Evolutionary conservation across 1,140 invertebrate species (phyloP).

Genomic region (Caenorhabditis inopinata): DNA sequence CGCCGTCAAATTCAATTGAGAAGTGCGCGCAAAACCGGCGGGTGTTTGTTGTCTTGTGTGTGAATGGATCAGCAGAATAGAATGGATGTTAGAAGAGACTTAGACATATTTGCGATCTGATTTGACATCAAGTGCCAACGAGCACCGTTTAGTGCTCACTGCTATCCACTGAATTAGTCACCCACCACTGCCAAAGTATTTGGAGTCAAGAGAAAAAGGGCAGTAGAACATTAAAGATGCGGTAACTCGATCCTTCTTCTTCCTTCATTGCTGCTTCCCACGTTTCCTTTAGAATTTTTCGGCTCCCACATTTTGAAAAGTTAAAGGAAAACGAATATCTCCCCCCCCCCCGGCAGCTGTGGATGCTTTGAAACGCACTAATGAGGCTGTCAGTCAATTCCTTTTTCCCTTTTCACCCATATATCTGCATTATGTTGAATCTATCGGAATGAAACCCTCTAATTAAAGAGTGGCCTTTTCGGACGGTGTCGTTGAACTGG

Average conservation of each 20-base stretch:
- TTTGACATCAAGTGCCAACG: conserved; percentile 33
- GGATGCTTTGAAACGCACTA: conserved; percentile 12
- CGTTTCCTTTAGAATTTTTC: neutral
- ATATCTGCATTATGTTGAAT: neutral
- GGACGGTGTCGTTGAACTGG: neutral
- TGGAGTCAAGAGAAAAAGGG: neutral
- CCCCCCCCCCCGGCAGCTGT: neutral
- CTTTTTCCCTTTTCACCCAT: neutral
- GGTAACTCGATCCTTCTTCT: conserved; percentile 22
- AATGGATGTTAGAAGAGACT: conserved; percentile 5
- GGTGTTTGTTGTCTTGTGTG: conserved; percentile 13
- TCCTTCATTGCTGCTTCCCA: neutral
- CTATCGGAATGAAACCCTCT: conserved; percentile 1
- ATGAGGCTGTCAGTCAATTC: neutral
- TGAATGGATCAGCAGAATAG: neutral
- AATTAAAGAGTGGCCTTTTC: conserved; percentile 17
- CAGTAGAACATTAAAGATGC: conserved; percentile 9
- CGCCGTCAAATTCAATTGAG: neutral
- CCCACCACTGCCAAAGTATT: neutral
- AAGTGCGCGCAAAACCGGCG: neutral
- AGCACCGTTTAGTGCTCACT: neutral
- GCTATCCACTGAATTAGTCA: neutral
- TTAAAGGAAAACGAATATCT: conserved; percentile 3
- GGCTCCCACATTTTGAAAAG: neutral
- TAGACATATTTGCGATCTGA: conserved; percentile 25